Base-by-base conservation (phyloP, 2,797 vertebrate species). In the Apogon talboti region DNA sequence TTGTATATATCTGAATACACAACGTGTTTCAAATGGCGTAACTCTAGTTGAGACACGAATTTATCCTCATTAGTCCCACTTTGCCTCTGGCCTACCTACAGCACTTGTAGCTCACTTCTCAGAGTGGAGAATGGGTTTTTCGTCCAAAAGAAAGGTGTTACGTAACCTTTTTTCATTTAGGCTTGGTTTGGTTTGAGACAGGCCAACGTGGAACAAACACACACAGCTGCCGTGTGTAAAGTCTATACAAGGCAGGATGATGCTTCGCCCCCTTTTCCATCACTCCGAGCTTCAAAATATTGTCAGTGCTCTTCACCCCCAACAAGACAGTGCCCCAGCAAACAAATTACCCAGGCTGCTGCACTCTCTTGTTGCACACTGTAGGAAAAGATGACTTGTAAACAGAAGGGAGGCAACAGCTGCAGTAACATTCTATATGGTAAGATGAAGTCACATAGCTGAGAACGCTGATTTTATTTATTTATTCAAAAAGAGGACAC, bases 291-390 rank as follows among this genome's bases (percentile, higher is more conserved):
- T 46, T 56, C 82, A 78, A 83, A 64, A 55, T 64, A 45, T 64
- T 43, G 47, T 55, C 50, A 40, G 38, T 55, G 61, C 79, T 71
- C 72, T 76, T 74, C 46, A 63, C 45, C 60, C 43, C 43, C 57
- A 65, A 70, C 45, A 21, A 58, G 59, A 68, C 54, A 9, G 50
- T 65, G 51, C 55, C 44, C 43, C 66, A 59, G 50, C 74, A 58
- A 88, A 84, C 80, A 84, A 82, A 78, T 70, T 48, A 69, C 33
- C 47, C 66, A 1, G 71, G 66, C 78, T 86, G 85, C 70, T 80
- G 77, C 60, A 54, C 37, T 76, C 56, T 70, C 57, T 55, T 65
- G 71, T 64, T 66, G 63, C 58, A 44, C 33, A 35, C 46, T 41
- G 65, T 59, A 58, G 47, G 16, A 62, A 85, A 78, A 65, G 33